Conservation (phyloP, 2,113 vertebrate species). For the Spheniscus mendiculus region DNA sequence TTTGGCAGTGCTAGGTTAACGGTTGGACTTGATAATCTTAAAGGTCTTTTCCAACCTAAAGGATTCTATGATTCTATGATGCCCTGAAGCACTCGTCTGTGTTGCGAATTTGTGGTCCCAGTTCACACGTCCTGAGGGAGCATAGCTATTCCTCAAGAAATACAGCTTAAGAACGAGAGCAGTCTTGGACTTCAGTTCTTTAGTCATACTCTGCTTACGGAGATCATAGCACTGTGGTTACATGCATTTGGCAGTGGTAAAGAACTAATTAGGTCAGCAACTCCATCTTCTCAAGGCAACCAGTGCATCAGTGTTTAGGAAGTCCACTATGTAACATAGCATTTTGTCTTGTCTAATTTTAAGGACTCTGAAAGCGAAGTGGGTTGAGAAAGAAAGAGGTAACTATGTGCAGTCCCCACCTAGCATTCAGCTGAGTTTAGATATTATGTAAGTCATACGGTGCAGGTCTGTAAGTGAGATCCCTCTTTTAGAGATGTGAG, state of each 20-base stretch:
- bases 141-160: neutral
- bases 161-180: neutral
- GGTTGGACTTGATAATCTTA: no score
- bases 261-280: neutral
- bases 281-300: neutral
- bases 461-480: neutral
- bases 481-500: neutral
- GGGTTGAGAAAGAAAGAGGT: neutral
- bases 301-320: neutral
- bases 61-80: neutral
- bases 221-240: neutral
- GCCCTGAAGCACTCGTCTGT: neutral
- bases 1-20: no score
- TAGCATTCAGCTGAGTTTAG: neutral
- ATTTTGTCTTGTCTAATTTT: neutral
- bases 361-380: neutral
- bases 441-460: neutral
- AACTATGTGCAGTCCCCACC: neutral
- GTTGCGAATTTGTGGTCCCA: neutral
- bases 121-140: neutral
- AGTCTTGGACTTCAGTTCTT: neutral
- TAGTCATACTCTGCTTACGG: neutral
- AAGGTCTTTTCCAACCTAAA: no score
- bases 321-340: neutral
- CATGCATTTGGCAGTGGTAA: neutral